Evolutionary conservation across 2,113 vertebrate genomes (phyloP).

Genomic region (Pachyramphus minor): DNA sequence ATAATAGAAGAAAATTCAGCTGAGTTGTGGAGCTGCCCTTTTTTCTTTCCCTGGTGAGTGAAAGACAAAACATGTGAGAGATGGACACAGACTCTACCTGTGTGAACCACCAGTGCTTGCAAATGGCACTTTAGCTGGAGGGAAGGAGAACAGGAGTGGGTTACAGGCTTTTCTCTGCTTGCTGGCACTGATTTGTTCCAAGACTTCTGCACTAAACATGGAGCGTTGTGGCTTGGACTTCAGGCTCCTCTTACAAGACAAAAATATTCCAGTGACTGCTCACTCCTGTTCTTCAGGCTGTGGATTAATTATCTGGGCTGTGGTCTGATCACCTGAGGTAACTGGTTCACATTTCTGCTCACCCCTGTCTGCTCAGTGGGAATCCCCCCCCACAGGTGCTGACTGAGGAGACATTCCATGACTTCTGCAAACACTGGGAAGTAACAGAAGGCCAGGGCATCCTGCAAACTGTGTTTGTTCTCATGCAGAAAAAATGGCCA

Average conservation of each 20-base stretch:
- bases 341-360: background rate
- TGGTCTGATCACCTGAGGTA: background rate
- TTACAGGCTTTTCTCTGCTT: background rate
- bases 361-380: background rate
- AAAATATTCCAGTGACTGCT: background rate
- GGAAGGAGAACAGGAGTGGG: background rate
- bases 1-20: conserved; percentile 62
- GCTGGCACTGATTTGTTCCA: background rate
- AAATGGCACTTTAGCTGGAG: background rate
- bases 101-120: background rate
- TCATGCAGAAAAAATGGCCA: background rate
- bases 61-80: background rate
- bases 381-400: background rate
- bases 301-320: background rate
- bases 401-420: background rate
- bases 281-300: background rate
- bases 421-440: background rate
- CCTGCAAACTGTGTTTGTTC: background rate
- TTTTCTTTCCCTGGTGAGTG: conserved; percentile 74
- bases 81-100: background rate
- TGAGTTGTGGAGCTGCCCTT: conserved; percentile 70
- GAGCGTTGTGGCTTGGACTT: background rate
- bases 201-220: background rate
- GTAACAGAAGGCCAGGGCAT: background rate
- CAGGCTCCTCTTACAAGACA: background rate